phyloP scores from a whole-genome alignment of 2,888 invertebrate genomes.

The Melipona beecheii region DNA sequence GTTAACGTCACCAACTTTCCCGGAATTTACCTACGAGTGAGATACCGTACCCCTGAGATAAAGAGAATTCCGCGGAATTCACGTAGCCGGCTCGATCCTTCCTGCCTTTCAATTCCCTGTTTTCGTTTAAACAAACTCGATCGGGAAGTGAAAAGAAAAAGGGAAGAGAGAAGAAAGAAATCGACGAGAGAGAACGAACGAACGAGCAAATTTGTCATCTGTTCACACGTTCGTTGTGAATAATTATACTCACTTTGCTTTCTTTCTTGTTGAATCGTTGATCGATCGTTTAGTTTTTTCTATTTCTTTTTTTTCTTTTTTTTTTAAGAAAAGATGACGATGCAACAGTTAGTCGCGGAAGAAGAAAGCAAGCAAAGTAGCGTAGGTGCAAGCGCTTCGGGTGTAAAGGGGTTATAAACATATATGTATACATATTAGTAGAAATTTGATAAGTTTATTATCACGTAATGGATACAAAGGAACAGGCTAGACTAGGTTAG shows the following conservation, averaged over 20 bases:
- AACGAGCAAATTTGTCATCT: background rate
- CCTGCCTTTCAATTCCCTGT: conserved; percentile 18
- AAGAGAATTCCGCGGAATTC: conserved; percentile 40
- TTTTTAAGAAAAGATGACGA: background rate
- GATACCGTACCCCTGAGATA: conserved; percentile 44
- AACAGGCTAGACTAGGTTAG: conserved; percentile 60
- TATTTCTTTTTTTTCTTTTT: background rate
- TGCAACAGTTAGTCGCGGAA: conserved; percentile 13
- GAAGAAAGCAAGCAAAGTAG: conserved; percentile 67
- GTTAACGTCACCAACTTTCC: conserved; percentile 73
- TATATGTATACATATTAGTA: conserved; percentile 75
- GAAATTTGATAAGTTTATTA: conserved; percentile 81
- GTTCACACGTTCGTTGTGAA: background rate
- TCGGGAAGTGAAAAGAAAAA: background rate
- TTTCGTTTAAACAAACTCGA: background rate
- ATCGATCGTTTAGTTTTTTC: background rate
- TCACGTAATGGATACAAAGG: conserved; percentile 77
- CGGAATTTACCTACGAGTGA: conserved; percentile 65
- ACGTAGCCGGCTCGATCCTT: conserved; percentile 28
- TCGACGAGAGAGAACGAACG: background rate
- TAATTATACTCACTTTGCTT: conserved; percentile 56
- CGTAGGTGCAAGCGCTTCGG: conserved; percentile 25
- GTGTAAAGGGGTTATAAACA: conserved; percentile 69
- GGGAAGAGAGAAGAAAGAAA: background rate
- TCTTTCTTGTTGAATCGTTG: conserved; percentile 47